These are phyloP conservation scores for Ellobius talpinus DNA, from an alignment of 2,113 vertebrate species.

Conservation along the genomic window DNA sequence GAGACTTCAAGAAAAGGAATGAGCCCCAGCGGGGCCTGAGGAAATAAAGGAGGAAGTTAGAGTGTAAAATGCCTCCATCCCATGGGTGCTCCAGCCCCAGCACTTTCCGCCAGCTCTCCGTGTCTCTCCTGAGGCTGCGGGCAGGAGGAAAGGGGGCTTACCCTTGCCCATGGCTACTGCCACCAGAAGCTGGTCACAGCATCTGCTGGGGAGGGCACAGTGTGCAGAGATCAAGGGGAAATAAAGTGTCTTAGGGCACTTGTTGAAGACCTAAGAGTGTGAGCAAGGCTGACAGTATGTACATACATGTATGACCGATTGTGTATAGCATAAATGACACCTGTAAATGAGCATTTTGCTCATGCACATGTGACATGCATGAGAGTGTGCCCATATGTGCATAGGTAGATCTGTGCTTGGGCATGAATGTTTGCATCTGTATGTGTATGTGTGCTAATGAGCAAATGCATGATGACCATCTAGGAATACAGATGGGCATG, in stretches of 20 bases:
- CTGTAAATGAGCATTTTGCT: neutral
- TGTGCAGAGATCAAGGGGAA: neutral
- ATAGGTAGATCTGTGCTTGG: neutral
- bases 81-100: too few species aligned
- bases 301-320: neutral
- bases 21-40: neutral
- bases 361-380: fast-evolving
- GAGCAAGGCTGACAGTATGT: neutral
- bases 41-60: neutral
- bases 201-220: neutral
- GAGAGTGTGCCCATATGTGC: neutral
- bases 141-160: neutral
- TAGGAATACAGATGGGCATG: neutral
- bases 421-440: neutral
- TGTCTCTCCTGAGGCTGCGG: neutral
- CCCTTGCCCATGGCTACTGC: neutral
- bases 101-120: neutral
- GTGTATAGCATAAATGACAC: neutral
- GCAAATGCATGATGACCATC: neutral
- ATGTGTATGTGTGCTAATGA: neutral
- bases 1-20: neutral
- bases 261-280: neutral
- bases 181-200: neutral
- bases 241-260: neutral
- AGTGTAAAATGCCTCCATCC: neutral